Conservation (phyloP, 53 echinoderm and acorn worm species). For the Paracentrotus lividus region DNA sequence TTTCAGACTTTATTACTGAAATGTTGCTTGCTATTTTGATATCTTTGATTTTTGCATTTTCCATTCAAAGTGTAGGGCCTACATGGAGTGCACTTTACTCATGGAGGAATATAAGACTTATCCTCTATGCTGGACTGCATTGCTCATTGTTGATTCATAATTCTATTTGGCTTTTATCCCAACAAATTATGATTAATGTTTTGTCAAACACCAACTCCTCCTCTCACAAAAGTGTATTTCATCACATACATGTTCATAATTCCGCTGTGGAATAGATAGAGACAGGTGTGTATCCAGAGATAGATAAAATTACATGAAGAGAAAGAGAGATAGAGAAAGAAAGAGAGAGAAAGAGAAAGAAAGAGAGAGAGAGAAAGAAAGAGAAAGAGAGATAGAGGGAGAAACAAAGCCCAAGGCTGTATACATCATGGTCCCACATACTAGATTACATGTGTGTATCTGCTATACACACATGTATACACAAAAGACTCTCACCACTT, state of each 20-base stretch:
- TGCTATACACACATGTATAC: slow-evolving; percentile 13
- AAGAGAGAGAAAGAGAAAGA: not conserved
- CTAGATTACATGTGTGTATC: slow-evolving; percentile 32
- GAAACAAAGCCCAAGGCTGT: slow-evolving; percentile 40
- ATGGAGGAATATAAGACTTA: too few species aligned
- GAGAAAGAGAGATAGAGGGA: not conserved
- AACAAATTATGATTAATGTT: not conserved
- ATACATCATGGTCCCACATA: not conserved
- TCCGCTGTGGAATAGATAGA: too few species aligned
- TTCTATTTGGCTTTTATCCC: not conserved
- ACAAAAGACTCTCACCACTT: slow-evolving; percentile 19
- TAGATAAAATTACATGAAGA: not conserved
- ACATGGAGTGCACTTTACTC: too few species aligned
- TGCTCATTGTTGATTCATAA: slow-evolving; percentile 9
- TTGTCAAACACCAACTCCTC: not conserved
- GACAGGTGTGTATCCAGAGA: too few species aligned
- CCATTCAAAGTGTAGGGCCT: too few species aligned
- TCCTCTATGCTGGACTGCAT: too few species aligned
- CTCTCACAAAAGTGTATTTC: not conserved
- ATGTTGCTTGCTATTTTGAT: too few species aligned
- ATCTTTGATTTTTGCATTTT: too few species aligned
- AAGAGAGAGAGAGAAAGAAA: not conserved
- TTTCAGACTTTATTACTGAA: too few species aligned
- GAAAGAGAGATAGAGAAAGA: not conserved
- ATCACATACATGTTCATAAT: not conserved